Evolutionary conservation across 2,797 vertebrate genomes (phyloP), one percentile per base, ranked within the genome.

Genomic region (Podarcis lilfordi): DNA sequence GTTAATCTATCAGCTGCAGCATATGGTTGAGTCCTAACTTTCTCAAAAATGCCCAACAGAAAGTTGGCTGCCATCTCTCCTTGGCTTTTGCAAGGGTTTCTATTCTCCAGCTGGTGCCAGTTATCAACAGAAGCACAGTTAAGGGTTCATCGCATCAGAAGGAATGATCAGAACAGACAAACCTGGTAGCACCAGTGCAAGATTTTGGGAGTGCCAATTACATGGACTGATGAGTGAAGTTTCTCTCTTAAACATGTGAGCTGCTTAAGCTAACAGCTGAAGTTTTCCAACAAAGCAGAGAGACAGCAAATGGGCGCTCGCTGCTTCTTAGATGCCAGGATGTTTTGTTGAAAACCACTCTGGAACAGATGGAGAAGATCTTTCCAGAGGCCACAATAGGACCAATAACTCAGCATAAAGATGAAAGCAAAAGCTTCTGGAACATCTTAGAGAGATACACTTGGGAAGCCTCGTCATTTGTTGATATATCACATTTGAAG

Each of bases 141-240:
- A 87, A 82, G 55, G 11, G 45, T 23, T 85, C 23, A 21, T 55
- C 83, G 40, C 69, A 66, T 74, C 78, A 72, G 32, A 64, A 81
- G 37, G 55, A 87, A 50, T 45, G 72, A 64, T 37, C n/a, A 71
- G 45, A 84, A 71, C 32, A 84, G 82, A 89, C 27, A 50, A 66
- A 75, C 25, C 27, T 61, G 29, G 68, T 21, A 84, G 68, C 27
- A 72, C 66, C 68, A 74, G 35, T 45, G 35, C 71, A 69, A 69
- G 43, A 85, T 80, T 76, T 17, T 55, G 69, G 32, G 71, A 69
- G 32, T 37, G 32, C 83, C 83, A 81, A 64, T 80, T 89, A 59
- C 84, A 81, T 81, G 59, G 55, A n/a, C 23, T 74, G 68, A 80
- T 85, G 81, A 75, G 77, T 85, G 68, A 85, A 45, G 76, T 80